phyloP scores from a whole-genome alignment of 2,888 invertebrate genomes.

The Notodonta ziczac region DNA sequence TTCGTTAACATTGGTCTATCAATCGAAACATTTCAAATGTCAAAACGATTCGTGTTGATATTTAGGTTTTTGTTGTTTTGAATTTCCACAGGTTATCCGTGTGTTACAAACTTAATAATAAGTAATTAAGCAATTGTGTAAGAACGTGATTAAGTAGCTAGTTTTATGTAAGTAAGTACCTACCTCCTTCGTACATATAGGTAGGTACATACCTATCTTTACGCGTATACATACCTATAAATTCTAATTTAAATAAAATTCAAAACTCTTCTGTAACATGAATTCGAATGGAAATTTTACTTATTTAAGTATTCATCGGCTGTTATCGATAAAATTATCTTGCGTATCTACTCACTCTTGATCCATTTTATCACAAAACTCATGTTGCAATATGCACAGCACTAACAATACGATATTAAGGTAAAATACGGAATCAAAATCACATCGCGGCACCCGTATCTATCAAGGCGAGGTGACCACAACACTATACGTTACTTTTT shows the following conservation, averaged over 20 bases:
- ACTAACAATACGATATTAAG: background rate
- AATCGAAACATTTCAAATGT: background rate
- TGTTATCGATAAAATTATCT: conserved; percentile 1
- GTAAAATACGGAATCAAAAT: conserved; percentile 1
- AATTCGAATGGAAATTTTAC: background rate
- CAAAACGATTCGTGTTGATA: background rate
- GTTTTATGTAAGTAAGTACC: too few species aligned
- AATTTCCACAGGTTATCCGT: background rate
- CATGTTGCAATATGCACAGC: background rate
- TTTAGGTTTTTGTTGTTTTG: background rate
- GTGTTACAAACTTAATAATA: too few species aligned
- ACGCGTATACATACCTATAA: too few species aligned
- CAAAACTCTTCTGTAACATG: background rate
- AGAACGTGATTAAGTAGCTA: too few species aligned
- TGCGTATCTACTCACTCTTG: conserved; percentile 3
- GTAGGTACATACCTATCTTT: too few species aligned
- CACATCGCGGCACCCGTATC: background rate
- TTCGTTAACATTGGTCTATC: too few species aligned
- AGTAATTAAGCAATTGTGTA: too few species aligned
- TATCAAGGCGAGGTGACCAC: conserved; percentile 32
- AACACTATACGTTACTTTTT: conserved; percentile 43
- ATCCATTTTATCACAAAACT: conserved; percentile 7
- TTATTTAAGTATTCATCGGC: background rate
- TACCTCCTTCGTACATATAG: too few species aligned
- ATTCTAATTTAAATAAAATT: too few species aligned